Base-by-base conservation (phyloP, 2,113 vertebrate genomes). In the Osmerus mordax region DNA sequence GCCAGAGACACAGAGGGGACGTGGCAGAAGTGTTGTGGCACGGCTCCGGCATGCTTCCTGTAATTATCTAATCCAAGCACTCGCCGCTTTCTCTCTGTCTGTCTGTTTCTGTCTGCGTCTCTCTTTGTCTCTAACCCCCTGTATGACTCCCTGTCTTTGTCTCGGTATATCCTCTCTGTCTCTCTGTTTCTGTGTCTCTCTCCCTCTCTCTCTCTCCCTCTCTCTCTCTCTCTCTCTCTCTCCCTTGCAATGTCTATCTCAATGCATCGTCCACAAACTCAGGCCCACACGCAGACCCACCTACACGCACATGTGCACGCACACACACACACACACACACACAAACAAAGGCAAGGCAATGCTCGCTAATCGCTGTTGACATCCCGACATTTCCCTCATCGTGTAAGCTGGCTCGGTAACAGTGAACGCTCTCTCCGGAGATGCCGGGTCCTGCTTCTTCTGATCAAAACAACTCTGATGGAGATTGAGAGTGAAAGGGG, bases 61-160 rank as follows among this genome's bases (percentile, higher is more conserved):
- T 88, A 90, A 89, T 91, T 88, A 89, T 86, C 83, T 73, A 82
- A 86, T 84, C 79, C 76, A 85, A 79, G 78, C 75, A 77, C 53
- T 76, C 36, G 28, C 52, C 55, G 65, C 61, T 73, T 15, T 71
- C 51, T 69, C 51, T 76, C 28, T 73, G 12, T 23, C 23, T 23
- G 23, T 66, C 32, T 59, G 36, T 25, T 21, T 25, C 23, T 13
- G 1, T 23, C 19, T 32, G 2, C 59, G 32, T 66, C 19, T 67
- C n/a, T 32, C 52, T 59, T 25, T 66, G 16, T 67, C n/a, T 32
- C 52, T 56, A 53, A 23, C 23, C 21, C 68, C 51, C 75, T 29
- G 66, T 73, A 51, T 21, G 29, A 70, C 58, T 56, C 54, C n/a
- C 3, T 15, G 54, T 14, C 15, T 56, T 16, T 56, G 14, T 56